Percentiles rank a stretch among this genome's conserved stretches.
phyloP scores from a whole-genome alignment of 2,113 vertebrate genomes.

The Dasypus novemcinctus region DNA sequence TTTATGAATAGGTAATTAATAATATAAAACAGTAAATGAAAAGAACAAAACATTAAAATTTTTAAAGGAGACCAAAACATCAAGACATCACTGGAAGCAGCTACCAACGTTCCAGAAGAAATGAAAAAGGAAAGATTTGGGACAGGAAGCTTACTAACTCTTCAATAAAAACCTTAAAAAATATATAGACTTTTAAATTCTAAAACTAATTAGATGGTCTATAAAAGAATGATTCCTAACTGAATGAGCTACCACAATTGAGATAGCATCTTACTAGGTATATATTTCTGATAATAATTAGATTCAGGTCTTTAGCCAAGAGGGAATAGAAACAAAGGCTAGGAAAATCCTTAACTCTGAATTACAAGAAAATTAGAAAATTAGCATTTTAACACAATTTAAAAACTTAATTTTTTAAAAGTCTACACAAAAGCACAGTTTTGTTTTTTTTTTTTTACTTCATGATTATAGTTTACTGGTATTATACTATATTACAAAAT shows the following conservation, averaged over 20 bases:
- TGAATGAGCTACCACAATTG: neutral
- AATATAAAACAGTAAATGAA: neutral
- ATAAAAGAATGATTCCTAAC: constrained; percentile 6
- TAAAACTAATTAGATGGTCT: neutral
- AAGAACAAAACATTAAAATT: neutral
- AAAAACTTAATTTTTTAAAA: neutral
- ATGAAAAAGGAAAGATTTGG: constrained; percentile 2
- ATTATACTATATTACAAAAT: neutral
- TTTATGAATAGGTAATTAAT: neutral
- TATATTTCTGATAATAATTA: neutral
- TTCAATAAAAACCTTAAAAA: constrained; percentile 25
- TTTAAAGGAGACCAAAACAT: neutral
- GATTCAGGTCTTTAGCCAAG: neutral
- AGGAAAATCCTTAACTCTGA: neutral
- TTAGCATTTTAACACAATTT: neutral
- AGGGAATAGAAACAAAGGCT: neutral
- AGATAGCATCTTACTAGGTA: neutral
- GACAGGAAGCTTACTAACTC: neutral
- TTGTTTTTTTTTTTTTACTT: neutral
- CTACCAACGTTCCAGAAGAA: neutral
- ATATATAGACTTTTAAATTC: neutral
- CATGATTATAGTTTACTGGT: neutral
- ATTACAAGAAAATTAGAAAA: neutral
- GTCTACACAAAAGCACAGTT: neutral
- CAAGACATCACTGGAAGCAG: neutral